Conservation (phyloP, 2,797 vertebrate genomes). For the Micropoecilia bifurca region DNA sequence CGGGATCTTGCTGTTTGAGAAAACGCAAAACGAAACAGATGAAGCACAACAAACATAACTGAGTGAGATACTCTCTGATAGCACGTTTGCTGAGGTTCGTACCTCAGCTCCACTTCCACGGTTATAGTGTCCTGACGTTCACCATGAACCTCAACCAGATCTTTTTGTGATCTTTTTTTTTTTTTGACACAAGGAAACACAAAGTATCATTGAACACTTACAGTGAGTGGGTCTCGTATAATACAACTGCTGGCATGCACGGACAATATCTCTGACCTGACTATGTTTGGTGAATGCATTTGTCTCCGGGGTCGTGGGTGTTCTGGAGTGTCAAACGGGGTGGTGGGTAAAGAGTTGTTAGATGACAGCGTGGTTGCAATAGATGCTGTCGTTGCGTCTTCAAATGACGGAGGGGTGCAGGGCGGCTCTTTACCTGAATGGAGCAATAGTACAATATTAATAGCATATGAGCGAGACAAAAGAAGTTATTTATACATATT, state of each 20-base stretch:
- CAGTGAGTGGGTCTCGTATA: not conserved
- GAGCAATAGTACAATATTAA: constrained; percentile 2
- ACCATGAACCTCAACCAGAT: constrained; percentile 76
- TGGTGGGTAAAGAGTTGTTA: constrained; percentile 91
- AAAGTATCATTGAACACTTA: not conserved
- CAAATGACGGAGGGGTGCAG: constrained; percentile 94
- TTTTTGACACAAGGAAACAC: constrained; percentile 1
- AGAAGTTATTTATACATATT: not conserved
- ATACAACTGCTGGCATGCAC: not conserved
- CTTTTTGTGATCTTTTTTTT: constrained; percentile 79
- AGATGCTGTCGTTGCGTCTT: constrained; percentile 95
- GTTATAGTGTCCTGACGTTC: constrained; percentile 90
- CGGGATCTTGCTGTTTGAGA: constrained; percentile 69
- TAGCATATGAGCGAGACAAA: not conserved
- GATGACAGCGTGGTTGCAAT: constrained; percentile 95
- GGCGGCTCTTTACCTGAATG: constrained; percentile 84
- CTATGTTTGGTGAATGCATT: constrained; percentile 85
- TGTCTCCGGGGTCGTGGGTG: constrained; percentile 90
- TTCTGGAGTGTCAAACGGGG: constrained; percentile 92
- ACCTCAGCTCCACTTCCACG: constrained; percentile 90
- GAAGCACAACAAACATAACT: not conserved
- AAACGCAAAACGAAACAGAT: constrained; percentile 17
- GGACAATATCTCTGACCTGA: constrained; percentile 79
- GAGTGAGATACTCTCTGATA: not conserved
- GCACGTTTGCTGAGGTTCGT: constrained; percentile 1